Evolutionary conservation across 2,113 vertebrate species (phyloP).

Genomic region (Acanthisitta chloris): DNA sequence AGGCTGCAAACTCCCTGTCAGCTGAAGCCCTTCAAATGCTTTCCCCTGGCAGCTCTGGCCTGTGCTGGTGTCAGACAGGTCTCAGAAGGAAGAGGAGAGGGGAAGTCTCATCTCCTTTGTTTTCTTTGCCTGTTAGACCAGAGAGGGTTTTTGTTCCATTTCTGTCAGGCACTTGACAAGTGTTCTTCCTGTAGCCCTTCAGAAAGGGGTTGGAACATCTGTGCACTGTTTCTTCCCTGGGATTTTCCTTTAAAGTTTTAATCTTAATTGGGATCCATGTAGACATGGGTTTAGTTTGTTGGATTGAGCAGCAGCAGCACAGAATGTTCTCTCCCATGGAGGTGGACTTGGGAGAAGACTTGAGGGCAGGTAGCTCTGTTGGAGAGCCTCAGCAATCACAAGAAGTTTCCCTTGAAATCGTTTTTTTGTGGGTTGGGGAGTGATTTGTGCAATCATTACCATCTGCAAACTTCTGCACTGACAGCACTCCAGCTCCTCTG

Average conservation of each 20-base stretch:
- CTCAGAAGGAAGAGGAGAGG: background rate
- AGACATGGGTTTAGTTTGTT: accelerated
- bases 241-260: background rate
- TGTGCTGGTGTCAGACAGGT: background rate
- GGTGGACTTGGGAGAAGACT: accelerated
- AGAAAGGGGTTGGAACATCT: background rate
- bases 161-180: background rate
- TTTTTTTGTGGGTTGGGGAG: background rate
- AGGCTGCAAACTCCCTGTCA: background rate
- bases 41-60: background rate
- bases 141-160: background rate
- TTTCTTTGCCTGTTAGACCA: background rate
- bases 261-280: background rate
- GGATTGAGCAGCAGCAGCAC: background rate
- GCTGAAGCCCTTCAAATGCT: accelerated
- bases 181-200: background rate
- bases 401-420: background rate
- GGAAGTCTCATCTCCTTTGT: background rate
- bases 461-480: background rate
- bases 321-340: background rate
- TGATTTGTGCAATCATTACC: accelerated
- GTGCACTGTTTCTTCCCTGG: background rate
- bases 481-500: background rate
- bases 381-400: background rate
- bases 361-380: background rate